A percentile compares a stretch with the other conserved stretches of the same genome.
Evolutionary conservation across 2,797 vertebrate genomes (phyloP).

Genomic region (Eurystomus glaucurus): DNA sequence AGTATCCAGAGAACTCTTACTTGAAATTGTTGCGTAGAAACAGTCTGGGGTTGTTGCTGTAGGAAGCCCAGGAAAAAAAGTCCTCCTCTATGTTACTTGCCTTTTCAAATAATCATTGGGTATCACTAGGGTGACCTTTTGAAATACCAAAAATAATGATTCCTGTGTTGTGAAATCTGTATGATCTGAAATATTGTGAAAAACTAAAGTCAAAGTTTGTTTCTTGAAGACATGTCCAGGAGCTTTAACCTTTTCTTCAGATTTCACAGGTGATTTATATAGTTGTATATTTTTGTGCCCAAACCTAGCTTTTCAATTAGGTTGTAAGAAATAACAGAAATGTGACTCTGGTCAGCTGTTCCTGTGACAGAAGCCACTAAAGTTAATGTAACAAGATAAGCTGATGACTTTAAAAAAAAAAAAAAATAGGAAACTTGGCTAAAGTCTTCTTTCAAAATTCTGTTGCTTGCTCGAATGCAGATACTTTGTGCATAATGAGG

Average conservation of each 20-base stretch:
- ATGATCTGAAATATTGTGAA: slow-evolving; percentile 25
- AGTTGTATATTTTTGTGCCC: slow-evolving; percentile 49
- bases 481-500: slow-evolving; percentile 36
- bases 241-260: slow-evolving; percentile 68
- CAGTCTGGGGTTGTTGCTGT: background rate
- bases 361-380: background rate
- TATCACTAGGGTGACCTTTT: background rate
- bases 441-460: background rate
- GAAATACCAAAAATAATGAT: slow-evolving; percentile 34
- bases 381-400: slow-evolving; percentile 12
- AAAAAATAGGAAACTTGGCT: background rate
- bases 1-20: background rate
- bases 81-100: background rate
- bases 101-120: background rate
- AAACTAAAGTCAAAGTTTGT: slow-evolving; percentile 54
- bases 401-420: background rate
- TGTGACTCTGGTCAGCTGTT: slow-evolving; percentile 48
- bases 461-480: slow-evolving; percentile 10
- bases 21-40: background rate
- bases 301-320: background rate
- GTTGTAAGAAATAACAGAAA: slow-evolving; percentile 27
- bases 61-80: background rate
- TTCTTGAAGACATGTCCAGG: slow-evolving; percentile 57
- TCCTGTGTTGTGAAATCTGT: background rate
- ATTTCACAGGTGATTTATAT: slow-evolving; percentile 65